Base-by-base conservation (phyloP, 2,113 vertebrate genomes). In the Falcunculus frontatus region DNA sequence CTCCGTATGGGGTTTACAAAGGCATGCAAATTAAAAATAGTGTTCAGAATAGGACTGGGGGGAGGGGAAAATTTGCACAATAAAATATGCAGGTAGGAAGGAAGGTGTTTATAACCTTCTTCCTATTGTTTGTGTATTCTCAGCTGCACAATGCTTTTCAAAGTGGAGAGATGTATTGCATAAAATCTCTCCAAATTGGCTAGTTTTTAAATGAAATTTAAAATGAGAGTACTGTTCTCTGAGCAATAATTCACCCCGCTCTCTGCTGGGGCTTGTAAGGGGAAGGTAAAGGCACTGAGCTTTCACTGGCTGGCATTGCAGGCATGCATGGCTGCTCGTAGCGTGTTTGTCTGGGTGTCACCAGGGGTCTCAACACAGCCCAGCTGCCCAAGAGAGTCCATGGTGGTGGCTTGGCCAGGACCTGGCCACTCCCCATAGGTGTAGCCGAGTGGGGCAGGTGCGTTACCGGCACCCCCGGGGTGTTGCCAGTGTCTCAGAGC, bases 11-110 rank as follows among this genome's bases (percentile, higher is more conserved):
- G 88, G 62, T 97, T 94, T 96, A 68, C 89, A 92, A 96, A 95
- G 90, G 84, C 65, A 94, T 89, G 95, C 92, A 95, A 84, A 96
- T 96, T 96, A 95, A 95, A 95, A 94, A 95, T 87, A 87, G 92
- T 78, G 65, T 94, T 95, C 27, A 4, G 88, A 97, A 94, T 78
- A 96, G 86, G 86, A 49, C 86, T 70, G 56, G 91, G 94, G 83
- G 91, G 73, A 91, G 77, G 88, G 93, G 60, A 25, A 84, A 92
- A 94, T 89, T 94, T 95, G 80, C 94, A 92, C 95, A 84, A 53
- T 96, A 90, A 92, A 89, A 94, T 94, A 89, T 68, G 90, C n/a
- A 3, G 86, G 25, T 81, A 84, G 86, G 69, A 68, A 64, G 55
- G 92, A 90, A 96, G 92, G 69, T 96, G 93, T 92, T 97, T 89